Evolutionary conservation across 2,888 invertebrate species (phyloP).

Genomic region (Temnothorax unifasciatus): DNA sequence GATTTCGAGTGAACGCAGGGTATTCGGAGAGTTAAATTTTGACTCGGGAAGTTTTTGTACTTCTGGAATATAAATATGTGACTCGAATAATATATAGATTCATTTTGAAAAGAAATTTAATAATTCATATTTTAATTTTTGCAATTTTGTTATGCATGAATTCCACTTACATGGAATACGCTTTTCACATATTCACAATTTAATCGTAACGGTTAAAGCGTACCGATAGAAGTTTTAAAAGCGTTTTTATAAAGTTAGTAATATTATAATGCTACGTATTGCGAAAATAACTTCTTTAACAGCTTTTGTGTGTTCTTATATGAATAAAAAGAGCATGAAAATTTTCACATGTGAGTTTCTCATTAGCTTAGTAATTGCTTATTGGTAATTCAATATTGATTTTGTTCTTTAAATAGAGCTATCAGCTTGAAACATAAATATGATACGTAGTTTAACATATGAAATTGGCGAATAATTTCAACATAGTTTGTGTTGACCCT

Average conservation of each 20-base stretch:
- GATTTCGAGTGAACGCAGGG: no score
- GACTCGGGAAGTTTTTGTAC: neutral
- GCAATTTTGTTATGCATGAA: neutral
- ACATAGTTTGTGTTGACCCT: neutral
- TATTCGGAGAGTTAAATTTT: no score
- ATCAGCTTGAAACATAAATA: neutral
- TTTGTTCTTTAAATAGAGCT: neutral
- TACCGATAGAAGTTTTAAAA: neutral
- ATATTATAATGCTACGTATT: neutral
- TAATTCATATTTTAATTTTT: neutral
- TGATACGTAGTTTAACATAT: neutral
- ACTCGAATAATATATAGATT: neutral
- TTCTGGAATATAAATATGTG: neutral
- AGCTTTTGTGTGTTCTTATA: neutral
- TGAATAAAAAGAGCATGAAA: slow-evolving; percentile 6
- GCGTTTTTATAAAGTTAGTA: neutral
- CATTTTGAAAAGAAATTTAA: neutral
- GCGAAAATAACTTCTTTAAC: neutral
- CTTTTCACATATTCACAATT: neutral
- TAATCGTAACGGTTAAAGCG: neutral
- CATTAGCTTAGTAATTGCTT: neutral
- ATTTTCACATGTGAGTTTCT: neutral
- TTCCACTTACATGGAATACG: neutral
- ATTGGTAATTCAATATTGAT: neutral
- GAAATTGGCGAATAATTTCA: neutral